phyloP scores from a whole-genome alignment of 2,113 vertebrate genomes.

The Oryzias melastigma region DNA sequence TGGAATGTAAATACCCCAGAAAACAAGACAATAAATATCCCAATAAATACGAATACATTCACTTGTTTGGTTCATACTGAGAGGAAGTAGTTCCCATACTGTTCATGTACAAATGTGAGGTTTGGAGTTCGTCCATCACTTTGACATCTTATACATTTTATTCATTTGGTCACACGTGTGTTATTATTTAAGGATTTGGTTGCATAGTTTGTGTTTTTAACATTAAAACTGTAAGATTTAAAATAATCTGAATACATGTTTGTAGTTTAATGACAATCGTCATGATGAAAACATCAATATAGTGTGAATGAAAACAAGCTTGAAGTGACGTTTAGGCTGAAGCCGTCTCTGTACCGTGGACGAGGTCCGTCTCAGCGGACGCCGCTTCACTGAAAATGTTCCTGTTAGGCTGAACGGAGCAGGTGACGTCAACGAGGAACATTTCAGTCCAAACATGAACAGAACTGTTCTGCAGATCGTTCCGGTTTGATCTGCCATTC shows the following conservation, averaged over 20 bases:
- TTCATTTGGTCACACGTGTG: conserved; percentile 17
- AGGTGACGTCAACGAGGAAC: too few relatives aligned
- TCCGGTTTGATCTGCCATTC: too few relatives aligned
- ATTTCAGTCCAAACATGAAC: too few relatives aligned
- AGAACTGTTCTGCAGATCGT: too few relatives aligned
- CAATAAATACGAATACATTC: conserved; percentile 50
- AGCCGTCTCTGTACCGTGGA: not conserved
- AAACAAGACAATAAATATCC: conserved; percentile 42
- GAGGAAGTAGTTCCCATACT: not conserved
- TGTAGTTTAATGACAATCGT: not conserved
- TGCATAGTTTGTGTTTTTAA: conserved; percentile 13
- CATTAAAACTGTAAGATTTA: not conserved
- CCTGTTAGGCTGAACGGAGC: too few relatives aligned
- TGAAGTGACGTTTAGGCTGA: not conserved
- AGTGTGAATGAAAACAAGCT: too few relatives aligned
- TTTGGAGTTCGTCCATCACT: conserved; percentile 1
- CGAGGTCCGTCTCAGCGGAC: conserved; percentile 2
- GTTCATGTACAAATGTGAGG: not conserved
- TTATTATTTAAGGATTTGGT: not conserved
- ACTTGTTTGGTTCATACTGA: conserved; percentile 33
- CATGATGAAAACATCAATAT: too few relatives aligned
- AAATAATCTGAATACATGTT: not conserved
- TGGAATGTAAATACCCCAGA: conserved; percentile 21
- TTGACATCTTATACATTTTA: conserved; percentile 12
- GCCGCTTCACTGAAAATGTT: too few relatives aligned